Evolutionary conservation across 2,797 vertebrate genomes (phyloP), one percentile per base, ranked within the genome.

Genomic region (Helicolenus hilgendorfi): DNA sequence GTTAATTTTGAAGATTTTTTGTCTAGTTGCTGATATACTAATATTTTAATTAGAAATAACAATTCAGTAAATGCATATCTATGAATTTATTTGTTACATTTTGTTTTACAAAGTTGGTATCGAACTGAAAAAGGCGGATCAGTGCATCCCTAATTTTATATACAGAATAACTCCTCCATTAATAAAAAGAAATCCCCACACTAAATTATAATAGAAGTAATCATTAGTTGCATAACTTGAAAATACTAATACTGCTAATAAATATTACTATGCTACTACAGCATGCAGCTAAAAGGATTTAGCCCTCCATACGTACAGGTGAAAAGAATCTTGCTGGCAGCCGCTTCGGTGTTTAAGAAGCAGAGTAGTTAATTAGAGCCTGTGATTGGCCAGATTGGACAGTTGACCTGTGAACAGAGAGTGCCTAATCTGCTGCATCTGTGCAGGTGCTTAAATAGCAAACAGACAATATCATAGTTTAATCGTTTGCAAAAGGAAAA

Each of bases 381-480:
- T 81, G 55, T 76, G 29, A 76, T 68, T 90, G 72, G 80, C 76
- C 4, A 87, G 72, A 74, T 75, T 59, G 11, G 75, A 70, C 31
- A 27, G 74, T 38, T 83, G 80, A 88, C 70, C 77, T 63, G 33
- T 49, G 15, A 77, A 14, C 49, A 56, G 29, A 9, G 24, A 45
- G 55, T 13, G 35, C 49, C 53, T 49, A n/a, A 76, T 72, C 45
- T 18, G 18, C 59, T 49, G 58, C 45, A 31, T 10, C 10, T 14
- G 49, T 65, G 41, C n/a, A 60, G 45, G 53, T 1, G 6, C 72
- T 77, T 59, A 35, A 77, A 36, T 63, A 69, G 20, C 36, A 79
- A 38, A n/a, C 29, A 24, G 49, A 70, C 72, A 58, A 79, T 87
- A 76, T 56, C 33, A 33, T 8, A 33, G 29, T 33, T 74, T n/a